Evolutionary conservation across 2,797 vertebrate species (phyloP).

Genomic region (Rhinatrema bivittatum): DNA sequence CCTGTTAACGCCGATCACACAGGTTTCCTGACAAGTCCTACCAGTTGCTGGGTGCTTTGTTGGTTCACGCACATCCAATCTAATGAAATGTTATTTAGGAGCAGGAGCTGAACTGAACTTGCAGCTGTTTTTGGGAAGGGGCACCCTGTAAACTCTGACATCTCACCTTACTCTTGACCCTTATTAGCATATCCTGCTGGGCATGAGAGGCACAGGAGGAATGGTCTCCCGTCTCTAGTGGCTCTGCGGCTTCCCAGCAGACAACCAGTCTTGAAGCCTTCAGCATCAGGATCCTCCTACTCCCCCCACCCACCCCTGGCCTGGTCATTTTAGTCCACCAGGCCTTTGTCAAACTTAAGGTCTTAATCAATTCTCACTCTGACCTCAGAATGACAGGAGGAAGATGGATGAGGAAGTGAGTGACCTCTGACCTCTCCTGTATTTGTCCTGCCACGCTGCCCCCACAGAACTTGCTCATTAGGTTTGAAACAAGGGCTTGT

Average conservation of each 20-base stretch:
- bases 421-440: conserved; percentile 73
- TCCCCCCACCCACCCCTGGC: no score
- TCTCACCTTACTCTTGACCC: conserved; percentile 1
- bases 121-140: conserved; percentile 22
- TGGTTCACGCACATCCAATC: not conserved
- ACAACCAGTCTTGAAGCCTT: no score
- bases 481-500: conserved; percentile 44
- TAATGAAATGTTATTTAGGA: conserved; percentile 25
- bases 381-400: conserved; percentile 60
- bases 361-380: conserved; percentile 90
- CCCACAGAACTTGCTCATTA: conserved; percentile 64
- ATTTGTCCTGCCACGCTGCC: conserved; percentile 55
- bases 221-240: conserved; percentile 28
- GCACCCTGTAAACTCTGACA: conserved; percentile 23
- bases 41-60: conserved; percentile 13
- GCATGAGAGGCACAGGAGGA: conserved; percentile 28
- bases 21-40: conserved; percentile 3
- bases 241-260: conserved; percentile 29
- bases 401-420: conserved; percentile 85
- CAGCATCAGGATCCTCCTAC: no score
- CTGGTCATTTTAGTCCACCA: conserved; percentile 46
- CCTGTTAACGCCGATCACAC: conserved; percentile 12
- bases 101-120: conserved; percentile 21
- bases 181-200: conserved; percentile 17
- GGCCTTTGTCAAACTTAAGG: conserved; percentile 85